A percentile compares a stretch with the other conserved stretches of the same genome.
phyloP scores from a whole-genome alignment of 2,797 vertebrate species.

The Melopsittacus undulatus region DNA sequence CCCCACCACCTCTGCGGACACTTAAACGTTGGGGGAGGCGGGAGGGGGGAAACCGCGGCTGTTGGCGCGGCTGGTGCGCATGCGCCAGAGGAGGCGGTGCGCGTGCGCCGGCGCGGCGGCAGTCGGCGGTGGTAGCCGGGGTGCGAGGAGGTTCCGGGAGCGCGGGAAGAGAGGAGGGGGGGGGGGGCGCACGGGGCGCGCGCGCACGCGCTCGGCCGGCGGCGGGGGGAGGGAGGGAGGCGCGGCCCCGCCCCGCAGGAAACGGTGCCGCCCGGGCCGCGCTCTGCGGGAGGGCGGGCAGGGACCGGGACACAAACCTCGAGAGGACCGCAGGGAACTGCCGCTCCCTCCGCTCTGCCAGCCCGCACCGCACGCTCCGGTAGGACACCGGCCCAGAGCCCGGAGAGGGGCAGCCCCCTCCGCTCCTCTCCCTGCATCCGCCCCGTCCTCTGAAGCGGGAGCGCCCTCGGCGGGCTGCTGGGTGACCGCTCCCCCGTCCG shows the following conservation, averaged over 20 bases:
- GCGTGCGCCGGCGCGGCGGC: neutral
- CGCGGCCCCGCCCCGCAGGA: conserved; percentile 32
- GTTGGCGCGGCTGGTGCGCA: neutral
- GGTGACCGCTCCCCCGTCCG: neutral
- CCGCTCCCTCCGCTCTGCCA: neutral
- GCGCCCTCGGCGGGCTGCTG: neutral
- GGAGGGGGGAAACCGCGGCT: neutral
- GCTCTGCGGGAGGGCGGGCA: neutral
- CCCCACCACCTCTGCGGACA: fast-evolving
- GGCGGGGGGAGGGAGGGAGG: neutral
- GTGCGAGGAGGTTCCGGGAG: conserved; percentile 11
- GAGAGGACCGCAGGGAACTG: neutral
- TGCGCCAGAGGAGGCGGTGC: neutral
- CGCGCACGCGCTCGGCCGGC: neutral
- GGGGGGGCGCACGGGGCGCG: neutral
- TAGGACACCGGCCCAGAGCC: neutral
- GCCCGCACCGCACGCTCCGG: neutral
- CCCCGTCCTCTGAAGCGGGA: neutral
- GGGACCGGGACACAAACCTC: neutral
- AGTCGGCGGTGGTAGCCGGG: neutral
- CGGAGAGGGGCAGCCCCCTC: neutral
- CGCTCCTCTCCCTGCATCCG: neutral
- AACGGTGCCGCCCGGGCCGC: conserved; percentile 17
- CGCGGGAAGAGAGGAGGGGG: neutral
- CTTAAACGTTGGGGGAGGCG: fast-evolving